phyloP scores from a whole-genome alignment of 2,888 invertebrate genomes.

The Carpatolechia fugitivella region DNA sequence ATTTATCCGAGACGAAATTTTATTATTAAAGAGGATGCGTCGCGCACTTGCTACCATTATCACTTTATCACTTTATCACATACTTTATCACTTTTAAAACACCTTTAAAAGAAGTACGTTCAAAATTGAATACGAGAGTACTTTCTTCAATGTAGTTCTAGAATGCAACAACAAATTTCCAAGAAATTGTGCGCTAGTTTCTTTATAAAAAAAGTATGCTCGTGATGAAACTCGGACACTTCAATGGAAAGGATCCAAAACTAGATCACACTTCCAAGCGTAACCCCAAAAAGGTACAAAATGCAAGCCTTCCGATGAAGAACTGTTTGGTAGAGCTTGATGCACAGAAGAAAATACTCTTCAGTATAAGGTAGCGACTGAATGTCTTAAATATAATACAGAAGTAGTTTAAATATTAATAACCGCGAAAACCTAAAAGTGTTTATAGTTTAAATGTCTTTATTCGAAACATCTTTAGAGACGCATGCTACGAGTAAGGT shows the following conservation, averaged over 20 bases:
- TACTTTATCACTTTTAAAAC: no score
- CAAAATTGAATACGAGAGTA: background rate
- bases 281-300: background rate
- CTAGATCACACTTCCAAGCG: background rate
- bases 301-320: conserved; percentile 1
- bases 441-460: no score
- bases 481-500: no score
- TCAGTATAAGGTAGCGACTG: background rate
- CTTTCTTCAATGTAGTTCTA: background rate
- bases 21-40: no score
- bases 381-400: no score
- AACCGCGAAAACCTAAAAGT: no score
- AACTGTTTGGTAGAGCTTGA: background rate
- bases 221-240: background rate
- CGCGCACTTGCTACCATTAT: no score
- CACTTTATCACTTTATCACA: no score
- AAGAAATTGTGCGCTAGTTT: background rate
- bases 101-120: background rate
- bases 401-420: no score
- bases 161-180: background rate
- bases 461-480: no score
- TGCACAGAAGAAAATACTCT: background rate
- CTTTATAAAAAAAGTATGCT: background rate
- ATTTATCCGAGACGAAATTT: no score
- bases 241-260: background rate